Evolutionary conservation across 2,888 invertebrate genomes (phyloP), one percentile per base, ranked within the genome.

Genomic region (Stictocephala bisonia): DNA sequence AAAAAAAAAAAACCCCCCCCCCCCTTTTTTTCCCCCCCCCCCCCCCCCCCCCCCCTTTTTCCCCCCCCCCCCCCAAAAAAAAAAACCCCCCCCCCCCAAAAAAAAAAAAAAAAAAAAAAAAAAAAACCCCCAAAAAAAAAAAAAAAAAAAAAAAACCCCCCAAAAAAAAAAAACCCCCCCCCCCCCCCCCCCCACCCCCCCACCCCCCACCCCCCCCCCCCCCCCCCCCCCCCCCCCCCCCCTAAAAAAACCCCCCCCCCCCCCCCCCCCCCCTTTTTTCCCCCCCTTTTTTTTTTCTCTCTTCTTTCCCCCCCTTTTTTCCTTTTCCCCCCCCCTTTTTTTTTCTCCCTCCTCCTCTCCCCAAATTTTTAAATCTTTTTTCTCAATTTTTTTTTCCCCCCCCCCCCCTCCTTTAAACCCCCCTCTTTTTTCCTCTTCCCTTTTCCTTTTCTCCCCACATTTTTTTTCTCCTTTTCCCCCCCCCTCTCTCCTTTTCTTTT

Each of bases 11-110:
- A n/a, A n/a, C n/a, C n/a, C n/a, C n/a, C 41, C 48, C 68, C 64
- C 73, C 48, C 44, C 72, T 22, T 67, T 66, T 68, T 68, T 67
- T 73, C 68, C 66, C 73, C 67, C 11, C 40, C 11, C 11, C 40
- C 9, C 11, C 7, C 11, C 11, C 11, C 11, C 40, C 7, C 11
- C 40, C 40, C 9, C 40, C 40, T 35, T 35, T 11, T 35, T 35
- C 11, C 40, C 11, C 40, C n/a, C n/a, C n/a, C n/a, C n/a, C n/a
- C n/a, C n/a, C n/a, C n/a, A n/a, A n/a, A n/a, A n/a, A n/a, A n/a
- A n/a, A n/a, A n/a, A n/a, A n/a, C n/a, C n/a, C n/a, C n/a, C n/a
- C n/a, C n/a, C n/a, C n/a, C n/a, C n/a, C n/a, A n/a, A n/a, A n/a
- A n/a, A n/a, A n/a, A n/a, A n/a, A n/a, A n/a, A n/a, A n/a, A n/a